phyloP scores from a whole-genome alignment of 2,113 vertebrate genomes.

The Lepidothrix coronata region DNA sequence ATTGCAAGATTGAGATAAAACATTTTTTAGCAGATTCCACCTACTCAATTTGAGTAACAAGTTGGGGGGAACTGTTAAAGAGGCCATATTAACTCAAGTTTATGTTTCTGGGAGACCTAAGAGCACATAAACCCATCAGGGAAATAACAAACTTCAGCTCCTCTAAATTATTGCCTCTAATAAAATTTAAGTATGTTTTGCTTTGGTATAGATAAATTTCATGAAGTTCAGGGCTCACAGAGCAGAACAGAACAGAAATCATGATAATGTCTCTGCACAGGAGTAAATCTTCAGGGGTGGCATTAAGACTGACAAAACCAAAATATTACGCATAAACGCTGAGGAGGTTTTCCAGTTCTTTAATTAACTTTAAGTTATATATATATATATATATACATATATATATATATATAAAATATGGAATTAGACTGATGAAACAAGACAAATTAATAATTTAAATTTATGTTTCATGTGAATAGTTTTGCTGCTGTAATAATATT shows the following conservation, averaged over 20 bases:
- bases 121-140: not conserved
- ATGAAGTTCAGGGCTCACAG: not conserved
- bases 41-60: not conserved
- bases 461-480: not conserved
- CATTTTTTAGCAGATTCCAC: not conserved
- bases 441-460: not conserved
- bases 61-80: fast-evolving
- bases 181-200: not conserved
- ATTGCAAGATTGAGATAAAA: not conserved
- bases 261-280: not conserved
- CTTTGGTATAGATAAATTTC: not conserved
- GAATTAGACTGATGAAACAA: not conserved
- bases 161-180: not conserved
- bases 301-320: not conserved
- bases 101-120: not conserved
- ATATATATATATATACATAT: not conserved
- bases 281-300: not conserved
- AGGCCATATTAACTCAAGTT: not conserved
- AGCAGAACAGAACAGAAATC: not conserved
- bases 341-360: not conserved
- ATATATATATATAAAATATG: not conserved
- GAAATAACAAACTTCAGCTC: not conserved
- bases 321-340: not conserved
- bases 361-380: not conserved
- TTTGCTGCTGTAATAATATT: not conserved